Conservation (phyloP, 1,140 invertebrate genomes). For the Cotesia vestalis region DNA sequence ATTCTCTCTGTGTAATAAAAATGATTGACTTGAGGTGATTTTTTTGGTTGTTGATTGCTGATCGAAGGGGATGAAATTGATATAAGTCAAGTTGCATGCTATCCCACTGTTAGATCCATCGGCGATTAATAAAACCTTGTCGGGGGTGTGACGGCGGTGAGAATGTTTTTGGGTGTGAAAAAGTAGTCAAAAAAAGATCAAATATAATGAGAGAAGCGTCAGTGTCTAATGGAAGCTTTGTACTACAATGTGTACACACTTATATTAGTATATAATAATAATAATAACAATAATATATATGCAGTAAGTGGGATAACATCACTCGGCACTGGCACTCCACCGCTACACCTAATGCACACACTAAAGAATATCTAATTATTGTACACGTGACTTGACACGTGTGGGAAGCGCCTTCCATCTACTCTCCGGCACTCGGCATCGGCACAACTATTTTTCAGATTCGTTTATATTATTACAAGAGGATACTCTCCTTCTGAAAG, state of each 20-base stretch:
- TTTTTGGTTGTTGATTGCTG: conserved; percentile 30
- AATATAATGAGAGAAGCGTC: conserved; percentile 18
- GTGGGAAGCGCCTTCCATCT: conserved; percentile 58
- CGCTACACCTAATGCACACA: conserved; percentile 52
- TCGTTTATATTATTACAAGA: conserved; percentile 50
- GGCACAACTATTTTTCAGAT: conserved; percentile 58
- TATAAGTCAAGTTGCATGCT: conserved; percentile 47
- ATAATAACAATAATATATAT: background rate
- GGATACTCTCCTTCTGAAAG: no score
- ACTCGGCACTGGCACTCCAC: conserved; percentile 7
- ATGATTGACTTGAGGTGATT: background rate
- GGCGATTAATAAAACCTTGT: conserved; percentile 55
- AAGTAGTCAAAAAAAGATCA: conserved; percentile 20
- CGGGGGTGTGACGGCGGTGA: conserved; percentile 32
- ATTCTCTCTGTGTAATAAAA: no score
- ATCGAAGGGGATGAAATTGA: conserved; percentile 35
- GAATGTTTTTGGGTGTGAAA: conserved; percentile 12
- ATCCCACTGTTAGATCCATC: conserved; percentile 57
- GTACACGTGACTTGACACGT: conserved; percentile 63
- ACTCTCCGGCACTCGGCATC: no score
- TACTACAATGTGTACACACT: conserved; percentile 10
- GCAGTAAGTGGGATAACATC: conserved; percentile 20
- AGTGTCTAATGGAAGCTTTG: conserved; percentile 26
- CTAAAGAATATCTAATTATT: conserved; percentile 67
- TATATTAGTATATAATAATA: background rate